Percentiles rank a stretch among this genome's conserved stretches.
These are phyloP conservation scores for Temnothorax nylanderi DNA, from an alignment of 1,140 invertebrate genomes.

Conservation along the genomic window DNA sequence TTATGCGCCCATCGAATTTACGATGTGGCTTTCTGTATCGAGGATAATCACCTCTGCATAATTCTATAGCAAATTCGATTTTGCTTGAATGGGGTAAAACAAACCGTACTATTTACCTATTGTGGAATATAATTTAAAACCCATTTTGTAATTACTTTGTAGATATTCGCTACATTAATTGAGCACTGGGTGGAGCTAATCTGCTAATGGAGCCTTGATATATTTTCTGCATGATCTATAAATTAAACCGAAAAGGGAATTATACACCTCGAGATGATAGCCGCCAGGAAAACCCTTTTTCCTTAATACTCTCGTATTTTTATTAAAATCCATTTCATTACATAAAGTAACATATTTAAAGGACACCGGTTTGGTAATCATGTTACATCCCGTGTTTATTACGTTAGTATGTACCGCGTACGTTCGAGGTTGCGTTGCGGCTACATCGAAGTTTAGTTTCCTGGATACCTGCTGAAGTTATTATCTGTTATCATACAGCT, in stretches of 20 bases:
- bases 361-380: not conserved
- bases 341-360: slow-evolving; percentile 2
- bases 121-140: slow-evolving; percentile 6
- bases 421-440: slow-evolving; percentile 23
- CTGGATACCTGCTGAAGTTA: slow-evolving; percentile 45
- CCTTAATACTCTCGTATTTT: not conserved
- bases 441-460: slow-evolving; percentile 37
- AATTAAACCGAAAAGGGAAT: not conserved
- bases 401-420: not conserved
- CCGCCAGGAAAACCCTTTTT: not conserved
- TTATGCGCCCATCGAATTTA: slow-evolving; percentile 39
- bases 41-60: slow-evolving; percentile 18
- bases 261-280: not conserved
- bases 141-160: slow-evolving; percentile 11
- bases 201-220: not conserved
- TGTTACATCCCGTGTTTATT: slow-evolving; percentile 24
- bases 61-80: slow-evolving; percentile 37
- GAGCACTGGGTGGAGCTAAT: not conserved
- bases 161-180: slow-evolving; percentile 15
- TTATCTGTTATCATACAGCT: slow-evolving; percentile 32
- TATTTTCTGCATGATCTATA: not conserved
- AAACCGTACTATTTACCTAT: not conserved
- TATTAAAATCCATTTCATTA: not conserved
- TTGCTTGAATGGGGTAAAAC: slow-evolving; percentile 13
- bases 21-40: not conserved